Evolutionary conservation across 1,140 invertebrate species (phyloP).

Genomic region (Lysiphlebus fabarum): DNA sequence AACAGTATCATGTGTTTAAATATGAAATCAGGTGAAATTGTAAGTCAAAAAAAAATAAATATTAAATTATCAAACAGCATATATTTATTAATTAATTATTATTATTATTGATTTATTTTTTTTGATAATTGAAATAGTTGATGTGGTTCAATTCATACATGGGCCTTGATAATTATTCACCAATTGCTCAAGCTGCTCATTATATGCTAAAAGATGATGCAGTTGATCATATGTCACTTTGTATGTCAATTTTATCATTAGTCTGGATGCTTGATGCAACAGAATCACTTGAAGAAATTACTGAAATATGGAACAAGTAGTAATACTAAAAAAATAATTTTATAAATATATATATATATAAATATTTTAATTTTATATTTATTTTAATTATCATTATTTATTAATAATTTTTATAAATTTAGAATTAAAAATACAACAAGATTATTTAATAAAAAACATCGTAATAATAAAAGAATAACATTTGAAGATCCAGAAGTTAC

Average conservation of each 20-base stretch:
- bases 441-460: slow-evolving; percentile 2
- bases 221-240: slow-evolving; percentile 39
- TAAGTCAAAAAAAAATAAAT: slow-evolving; percentile 23
- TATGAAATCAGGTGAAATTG: slow-evolving; percentile 47
- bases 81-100: no score
- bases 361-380: no score
- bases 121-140: slow-evolving; percentile 31
- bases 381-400: no score
- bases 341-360: no score
- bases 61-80: background rate
- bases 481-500: slow-evolving; percentile 41
- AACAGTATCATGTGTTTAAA: slow-evolving; percentile 41
- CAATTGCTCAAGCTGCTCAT: slow-evolving; percentile 30
- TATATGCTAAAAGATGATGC: slow-evolving; percentile 42
- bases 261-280: slow-evolving; percentile 55
- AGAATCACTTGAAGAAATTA: slow-evolving; percentile 46
- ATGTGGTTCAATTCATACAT: slow-evolving; percentile 35
- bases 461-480: slow-evolving; percentile 27
- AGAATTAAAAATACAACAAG: background rate
- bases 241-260: slow-evolving; percentile 47
- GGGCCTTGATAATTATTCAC: slow-evolving; percentile 30
- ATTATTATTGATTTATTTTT: slow-evolving; percentile 9
- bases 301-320: slow-evolving; percentile 47
- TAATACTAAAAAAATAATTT: slow-evolving; percentile 33
- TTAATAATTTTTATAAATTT: no score